Evolutionary conservation across 1,140 invertebrate species (phyloP), one percentile per base, ranked within the genome.

Genomic region (Apis dorsata): DNA sequence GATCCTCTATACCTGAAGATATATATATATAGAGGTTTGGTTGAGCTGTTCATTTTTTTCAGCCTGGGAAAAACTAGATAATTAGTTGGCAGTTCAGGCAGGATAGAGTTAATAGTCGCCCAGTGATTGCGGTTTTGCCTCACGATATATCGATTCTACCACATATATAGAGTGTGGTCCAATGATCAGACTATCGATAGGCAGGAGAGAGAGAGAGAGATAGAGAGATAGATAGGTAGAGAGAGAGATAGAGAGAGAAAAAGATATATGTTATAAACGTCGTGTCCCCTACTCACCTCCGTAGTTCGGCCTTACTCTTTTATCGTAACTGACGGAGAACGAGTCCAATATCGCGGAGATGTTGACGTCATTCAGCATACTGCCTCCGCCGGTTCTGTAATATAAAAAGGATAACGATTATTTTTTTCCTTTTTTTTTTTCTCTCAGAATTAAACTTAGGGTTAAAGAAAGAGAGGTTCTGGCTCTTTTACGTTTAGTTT

Each of bases 261-360:
- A 49, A 28, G 19, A 21, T 12, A 12, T 11, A 69, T 2, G 34
- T 44, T 44, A 44, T 44, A 44, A 21, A 77, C 51, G 49, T 76
- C 79, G 72, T 77, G 63, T 79, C 66, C 72, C 81, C 51, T 90
- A 97, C 97, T 97, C 95, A 98, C 98, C 98, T 97, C 98, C 98
- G 95, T 99, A 99, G 95, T 98, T 98, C 92, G 98, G 98, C 95
- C 98, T 97, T 96, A 99, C 97, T 96, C 98, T 96, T 96, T 99
- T 99, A 95, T 99, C 98, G 95, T 99, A 99, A 95, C 97, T 98
- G 93, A 97, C 96, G 93, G 97, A 98, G 94, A 98, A 97, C 87
- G 97, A 98, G 95, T 99, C 97, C 93, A 99, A 95, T 92, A 98
- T 98, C 91, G 97, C 97, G 84, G 98, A 98, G 94, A 99, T 98